Conservation (phyloP, 2,113 vertebrate genomes). For the Pan paniscus region DNA sequence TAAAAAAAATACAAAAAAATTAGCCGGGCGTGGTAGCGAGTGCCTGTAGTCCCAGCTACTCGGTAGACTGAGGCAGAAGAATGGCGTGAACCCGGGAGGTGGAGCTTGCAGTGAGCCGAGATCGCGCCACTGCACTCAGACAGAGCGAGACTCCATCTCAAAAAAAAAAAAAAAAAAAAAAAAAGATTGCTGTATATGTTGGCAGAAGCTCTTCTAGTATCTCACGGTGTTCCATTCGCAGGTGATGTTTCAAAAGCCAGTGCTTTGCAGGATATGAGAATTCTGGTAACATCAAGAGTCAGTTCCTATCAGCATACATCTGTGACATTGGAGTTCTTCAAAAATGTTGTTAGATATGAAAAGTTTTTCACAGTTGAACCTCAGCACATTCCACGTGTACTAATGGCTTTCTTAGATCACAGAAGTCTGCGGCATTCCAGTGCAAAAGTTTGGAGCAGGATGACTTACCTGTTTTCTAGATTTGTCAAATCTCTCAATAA, state of each 20-base stretch:
- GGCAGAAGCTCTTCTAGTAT: conserved; percentile 96
- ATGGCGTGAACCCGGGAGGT: too few relatives aligned
- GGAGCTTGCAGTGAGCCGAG: too few relatives aligned
- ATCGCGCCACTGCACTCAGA: too few relatives aligned
- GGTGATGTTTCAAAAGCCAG: conserved; percentile 95
- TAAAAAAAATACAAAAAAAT: too few relatives aligned
- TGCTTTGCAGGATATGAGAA: conserved; percentile 97
- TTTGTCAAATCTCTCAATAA: conserved; percentile 98
- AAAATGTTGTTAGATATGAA: conserved; percentile 97
- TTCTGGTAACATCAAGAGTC: conserved; percentile 93
- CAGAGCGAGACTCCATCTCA: too few relatives aligned
- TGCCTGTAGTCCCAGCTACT: too few relatives aligned
- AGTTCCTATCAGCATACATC: conserved; percentile 96
- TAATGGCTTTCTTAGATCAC: conserved; percentile 99
- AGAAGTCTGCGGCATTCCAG: conserved; percentile 95
- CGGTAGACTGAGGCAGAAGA: too few relatives aligned
- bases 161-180: too few relatives aligned
- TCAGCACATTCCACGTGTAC: conserved; percentile 94
- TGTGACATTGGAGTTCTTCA: conserved; percentile 97
- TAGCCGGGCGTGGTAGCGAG: too few relatives aligned
- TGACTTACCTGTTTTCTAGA: conserved; percentile 96
- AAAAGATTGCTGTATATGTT: conserved; percentile 95
- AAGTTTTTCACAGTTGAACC: conserved; percentile 98
- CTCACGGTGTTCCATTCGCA: conserved; percentile 96
- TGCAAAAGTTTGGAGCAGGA: conserved; percentile 96